Evolutionary conservation across 1,140 invertebrate species (phyloP), one percentile per base, ranked within the genome.

Genomic region (Cyrtorhinus lividipennis): DNA sequence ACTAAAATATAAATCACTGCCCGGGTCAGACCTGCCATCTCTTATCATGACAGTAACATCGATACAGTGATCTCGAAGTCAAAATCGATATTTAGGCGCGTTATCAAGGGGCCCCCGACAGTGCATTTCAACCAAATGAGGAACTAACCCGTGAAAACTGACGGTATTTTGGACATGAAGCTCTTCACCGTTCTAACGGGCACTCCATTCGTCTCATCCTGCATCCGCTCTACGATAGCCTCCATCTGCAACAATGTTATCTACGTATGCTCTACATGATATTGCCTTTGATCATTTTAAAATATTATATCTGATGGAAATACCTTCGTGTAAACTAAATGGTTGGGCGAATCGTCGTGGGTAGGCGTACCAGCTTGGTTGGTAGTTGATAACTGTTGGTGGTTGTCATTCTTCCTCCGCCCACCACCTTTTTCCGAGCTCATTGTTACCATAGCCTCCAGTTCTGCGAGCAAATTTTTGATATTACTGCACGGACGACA

Each of bases 151-250:
- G 88, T 90, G 72, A 92, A 92, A 61, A 92, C 89, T 62, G 93
- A 97, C 24, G 96, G 96, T 68, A 98, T 95, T 80, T 98, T 98
- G 44, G 92, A 92, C 88, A 98, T 95, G 73, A 99, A 98, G 72
- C 88, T 95, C 78, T 99, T 99, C 2, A 99, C 96, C 1, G 96
- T 99, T 68, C 87, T 83, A 0, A 99, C 95, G 1, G 93, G 92
- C 1, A 99, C 93, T 18, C 96, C 96, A 12, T 80, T 83, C 20
- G 81, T 82, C 75, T 96, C 92, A 72, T 96, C 90, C 76, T 98
- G 90, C 96, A 99, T 99, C 75, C 85, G 86, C 68, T 96, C 92
- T 20, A 99, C 84, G 22, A 99, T 90, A 20, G 83, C 78, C 73
- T 99, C 96, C 93, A 99, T 98, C 93, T 97, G 71, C 13, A 67